Percentiles rank a stretch among this genome's conserved stretches.
phyloP scores from a whole-genome alignment of 2,797 vertebrate species.

The Tragopan temminckii region DNA sequence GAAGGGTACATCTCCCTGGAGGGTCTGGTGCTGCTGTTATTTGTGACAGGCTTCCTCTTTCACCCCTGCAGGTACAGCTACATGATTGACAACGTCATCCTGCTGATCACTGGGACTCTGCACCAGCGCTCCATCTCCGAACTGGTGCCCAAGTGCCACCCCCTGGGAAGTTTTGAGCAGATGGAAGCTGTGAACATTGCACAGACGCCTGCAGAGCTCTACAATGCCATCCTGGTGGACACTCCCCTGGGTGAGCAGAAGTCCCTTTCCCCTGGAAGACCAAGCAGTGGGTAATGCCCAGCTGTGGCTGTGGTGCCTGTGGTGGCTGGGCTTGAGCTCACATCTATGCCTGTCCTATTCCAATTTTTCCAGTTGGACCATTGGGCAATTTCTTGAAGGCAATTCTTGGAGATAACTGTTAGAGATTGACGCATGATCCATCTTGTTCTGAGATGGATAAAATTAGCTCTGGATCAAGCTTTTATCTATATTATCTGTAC shows the following conservation, averaged over 20 bases:
- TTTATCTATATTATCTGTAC: too few species aligned
- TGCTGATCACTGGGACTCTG: slow-evolving; percentile 97
- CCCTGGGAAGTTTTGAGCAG: slow-evolving; percentile 98
- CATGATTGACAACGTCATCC: slow-evolving; percentile 99
- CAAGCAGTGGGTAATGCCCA: fast-evolving
- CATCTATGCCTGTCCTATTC: background rate
- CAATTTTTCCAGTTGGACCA: background rate
- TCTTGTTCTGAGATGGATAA: background rate
- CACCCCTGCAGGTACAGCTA: slow-evolving; percentile 92
- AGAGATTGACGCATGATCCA: background rate
- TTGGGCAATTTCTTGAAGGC: background rate
- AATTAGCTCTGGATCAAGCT: background rate
- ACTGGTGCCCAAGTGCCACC: slow-evolving; percentile 98
- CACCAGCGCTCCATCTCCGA: slow-evolving; percentile 97
- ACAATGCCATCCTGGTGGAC: slow-evolving; percentile 98
- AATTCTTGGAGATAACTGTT: background rate
- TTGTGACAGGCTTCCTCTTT: background rate
- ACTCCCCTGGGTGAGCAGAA: slow-evolving; percentile 92
- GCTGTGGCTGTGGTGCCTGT: background rate
- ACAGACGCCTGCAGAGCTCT: slow-evolving; percentile 98
- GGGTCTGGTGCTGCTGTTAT: background rate
- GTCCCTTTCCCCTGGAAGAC: background rate
- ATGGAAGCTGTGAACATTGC: slow-evolving; percentile 99
- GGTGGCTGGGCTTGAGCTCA: background rate
- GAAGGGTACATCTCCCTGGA: background rate